Base-by-base conservation (phyloP, 2,888 invertebrate species). In the Torymus aiolomorphi region DNA sequence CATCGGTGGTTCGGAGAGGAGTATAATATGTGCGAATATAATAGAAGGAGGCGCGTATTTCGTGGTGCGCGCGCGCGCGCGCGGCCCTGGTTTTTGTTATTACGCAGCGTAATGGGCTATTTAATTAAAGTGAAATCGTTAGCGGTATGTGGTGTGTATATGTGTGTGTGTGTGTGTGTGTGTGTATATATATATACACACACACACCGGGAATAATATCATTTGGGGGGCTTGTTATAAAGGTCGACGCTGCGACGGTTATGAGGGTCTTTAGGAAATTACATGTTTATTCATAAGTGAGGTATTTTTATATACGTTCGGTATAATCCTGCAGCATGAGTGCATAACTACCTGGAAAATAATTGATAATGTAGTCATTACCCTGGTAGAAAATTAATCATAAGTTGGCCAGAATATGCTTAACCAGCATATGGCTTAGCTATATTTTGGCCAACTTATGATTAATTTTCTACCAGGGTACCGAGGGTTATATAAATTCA, bases 101-200 rank as follows among this genome's bases (percentile, higher is more conserved):
- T 63, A 18, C 56, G 56, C n/a, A 54, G 52, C 12, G 42, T 20
- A 42, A 57, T 18, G 42, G 70, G 57, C 57, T 42, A 57, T 31
- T 70, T 49, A 70, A 70, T 70, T 57, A 31, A 42, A 49, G 31
- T n/a, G 57, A 70, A 49, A 57, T 57, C 57, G 42, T 18, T 42
- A 69, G 14, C 69, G 69, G 31, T 69, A 8, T 8, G 42, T 5
- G 5, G 8, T 5, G 5, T n/a, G 42, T 5, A 42, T 42, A 42
- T 42, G 8, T 69, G n/a, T n/a, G n/a, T n/a, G n/a, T n/a, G n/a
- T n/a, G n/a, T n/a, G n/a, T n/a, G n/a, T n/a, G n/a, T n/a, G n/a
- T n/a, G n/a, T n/a, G n/a, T n/a, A n/a, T n/a, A n/a, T n/a, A n/a
- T n/a, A n/a, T n/a, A n/a, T n/a, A n/a, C n/a, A n/a, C n/a, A n/a